Evolutionary conservation across 2,113 vertebrate genomes (phyloP).

Genomic region (Zosterops borbonicus): DNA sequence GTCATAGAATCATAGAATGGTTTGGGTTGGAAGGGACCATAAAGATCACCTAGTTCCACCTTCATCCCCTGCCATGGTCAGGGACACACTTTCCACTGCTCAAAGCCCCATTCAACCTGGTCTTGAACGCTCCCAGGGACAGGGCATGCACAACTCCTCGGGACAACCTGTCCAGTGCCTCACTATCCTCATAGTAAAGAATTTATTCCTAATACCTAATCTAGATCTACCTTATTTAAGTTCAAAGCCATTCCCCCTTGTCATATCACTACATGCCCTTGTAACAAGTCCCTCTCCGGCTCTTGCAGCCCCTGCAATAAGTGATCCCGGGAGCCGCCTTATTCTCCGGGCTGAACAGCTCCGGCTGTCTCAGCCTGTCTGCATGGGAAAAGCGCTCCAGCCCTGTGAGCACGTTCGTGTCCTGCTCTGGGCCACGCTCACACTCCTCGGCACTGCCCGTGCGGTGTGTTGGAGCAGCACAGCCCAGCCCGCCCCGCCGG

Average conservation of each 20-base stretch:
- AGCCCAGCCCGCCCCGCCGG: neutral
- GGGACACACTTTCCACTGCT: neutral
- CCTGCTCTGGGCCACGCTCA: accelerated
- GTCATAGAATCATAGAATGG: neutral
- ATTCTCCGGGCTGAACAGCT: neutral
- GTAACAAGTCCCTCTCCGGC: neutral
- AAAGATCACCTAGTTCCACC: neutral
- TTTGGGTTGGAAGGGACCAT: neutral
- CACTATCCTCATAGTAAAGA: neutral
- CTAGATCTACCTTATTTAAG: neutral
- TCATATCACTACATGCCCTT: too few relatives aligned
- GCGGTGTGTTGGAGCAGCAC: accelerated
- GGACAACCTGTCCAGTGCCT: neutral
- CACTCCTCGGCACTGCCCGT: accelerated
- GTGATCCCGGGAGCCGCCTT: neutral
- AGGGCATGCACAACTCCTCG: neutral
- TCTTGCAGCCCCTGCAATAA: neutral
- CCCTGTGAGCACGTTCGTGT: neutral
- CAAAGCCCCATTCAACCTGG: neutral
- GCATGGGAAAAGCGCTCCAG: neutral
- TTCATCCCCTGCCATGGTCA: neutral
- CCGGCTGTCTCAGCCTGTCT: neutral
- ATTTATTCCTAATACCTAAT: neutral
- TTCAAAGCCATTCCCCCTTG: neutral
- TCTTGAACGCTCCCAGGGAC: neutral